Percentiles rank a stretch among this genome's conserved stretches.
Evolutionary conservation across 2,888 invertebrate species (phyloP).

Genomic region (Protophormia terraenovae): DNA sequence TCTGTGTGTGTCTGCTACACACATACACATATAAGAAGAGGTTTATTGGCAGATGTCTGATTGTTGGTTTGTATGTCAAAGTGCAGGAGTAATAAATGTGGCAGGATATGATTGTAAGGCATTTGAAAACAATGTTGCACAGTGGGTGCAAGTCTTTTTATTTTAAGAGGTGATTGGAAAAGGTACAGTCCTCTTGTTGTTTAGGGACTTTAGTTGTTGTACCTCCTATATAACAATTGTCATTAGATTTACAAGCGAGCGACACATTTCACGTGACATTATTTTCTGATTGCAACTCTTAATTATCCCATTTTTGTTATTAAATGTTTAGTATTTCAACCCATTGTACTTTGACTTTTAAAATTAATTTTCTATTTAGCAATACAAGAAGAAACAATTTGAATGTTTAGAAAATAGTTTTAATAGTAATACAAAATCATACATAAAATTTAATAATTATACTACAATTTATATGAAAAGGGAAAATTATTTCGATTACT

Average conservation of each 20-base stretch:
- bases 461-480: background rate
- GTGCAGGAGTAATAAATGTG: too few relatives aligned
- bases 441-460: background rate
- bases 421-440: background rate
- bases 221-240: too few relatives aligned
- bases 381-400: background rate
- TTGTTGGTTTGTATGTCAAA: background rate
- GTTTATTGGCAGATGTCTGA: constrained; percentile 10
- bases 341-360: background rate
- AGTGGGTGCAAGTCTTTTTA: background rate
- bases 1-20: background rate
- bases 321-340: too few relatives aligned
- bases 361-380: background rate
- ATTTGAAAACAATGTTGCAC: background rate
- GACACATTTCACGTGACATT: too few relatives aligned
- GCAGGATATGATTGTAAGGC: too few relatives aligned
- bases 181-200: too few relatives aligned
- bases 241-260: too few relatives aligned
- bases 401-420: background rate
- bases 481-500: too few relatives aligned
- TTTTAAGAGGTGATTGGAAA: too few relatives aligned
- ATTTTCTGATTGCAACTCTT: too few relatives aligned
- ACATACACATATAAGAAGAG: background rate
- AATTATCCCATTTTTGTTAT: too few relatives aligned
- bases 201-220: too few relatives aligned